Evolutionary conservation across 1,140 invertebrate species (phyloP).

Genomic region (Arion vulgaris): DNA sequence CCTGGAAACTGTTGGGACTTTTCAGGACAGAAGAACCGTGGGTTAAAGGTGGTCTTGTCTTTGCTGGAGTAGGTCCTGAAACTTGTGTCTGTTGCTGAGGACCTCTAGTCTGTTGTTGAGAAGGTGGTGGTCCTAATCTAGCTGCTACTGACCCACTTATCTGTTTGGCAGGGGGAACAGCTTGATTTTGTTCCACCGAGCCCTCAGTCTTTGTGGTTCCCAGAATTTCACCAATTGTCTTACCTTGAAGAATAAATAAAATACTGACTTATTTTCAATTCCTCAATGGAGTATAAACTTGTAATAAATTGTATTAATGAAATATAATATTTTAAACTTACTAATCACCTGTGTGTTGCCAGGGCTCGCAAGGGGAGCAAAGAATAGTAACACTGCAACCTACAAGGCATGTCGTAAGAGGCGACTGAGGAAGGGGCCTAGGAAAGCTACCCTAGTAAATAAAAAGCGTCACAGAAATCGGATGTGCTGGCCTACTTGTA

Average conservation of each 20-base stretch:
- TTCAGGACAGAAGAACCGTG: background rate
- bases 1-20: constrained; percentile 3
- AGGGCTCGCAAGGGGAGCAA: too few species aligned
- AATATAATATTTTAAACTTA: too few species aligned
- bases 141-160: constrained; percentile 2
- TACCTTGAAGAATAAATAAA: constrained; percentile 7
- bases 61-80: background rate
- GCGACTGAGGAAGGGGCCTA: too few species aligned
- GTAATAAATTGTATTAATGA: too few species aligned
- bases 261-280: too few species aligned
- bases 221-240: constrained; percentile 12
- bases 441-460: too few species aligned
- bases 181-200: background rate
- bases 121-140: constrained; percentile 22
- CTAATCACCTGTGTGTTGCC: too few species aligned
- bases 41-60: background rate
- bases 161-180: background rate
- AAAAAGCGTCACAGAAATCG: too few species aligned
- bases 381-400: too few species aligned
- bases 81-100: background rate
- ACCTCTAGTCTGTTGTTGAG: background rate
- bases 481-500: too few species aligned
- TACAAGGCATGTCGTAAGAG: too few species aligned
- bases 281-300: too few species aligned
- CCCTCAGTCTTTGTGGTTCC: background rate